phyloP scores from a whole-genome alignment of 1,140 invertebrate species.

The Chelonus insularis region DNA sequence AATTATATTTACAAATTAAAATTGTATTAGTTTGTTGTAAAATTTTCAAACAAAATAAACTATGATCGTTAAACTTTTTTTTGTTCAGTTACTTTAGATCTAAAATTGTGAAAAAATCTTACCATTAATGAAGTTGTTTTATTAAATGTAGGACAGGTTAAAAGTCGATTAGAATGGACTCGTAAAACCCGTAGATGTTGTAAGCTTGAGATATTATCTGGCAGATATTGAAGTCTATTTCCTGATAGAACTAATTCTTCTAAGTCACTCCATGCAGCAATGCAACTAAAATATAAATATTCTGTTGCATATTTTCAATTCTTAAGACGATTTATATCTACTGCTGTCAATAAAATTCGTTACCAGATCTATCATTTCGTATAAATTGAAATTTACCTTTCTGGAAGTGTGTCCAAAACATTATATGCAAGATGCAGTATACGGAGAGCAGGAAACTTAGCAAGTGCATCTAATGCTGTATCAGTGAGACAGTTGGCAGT shows the following conservation, averaged over 20 bases:
- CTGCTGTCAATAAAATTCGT: too few relatives aligned
- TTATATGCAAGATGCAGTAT: conserved; percentile 80
- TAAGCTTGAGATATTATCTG: conserved; percentile 73
- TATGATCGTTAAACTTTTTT: too few relatives aligned
- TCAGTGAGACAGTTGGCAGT: conserved; percentile 79
- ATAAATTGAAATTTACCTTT: conserved; percentile 57
- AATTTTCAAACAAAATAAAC: too few relatives aligned
- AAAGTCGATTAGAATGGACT: conserved; percentile 79
- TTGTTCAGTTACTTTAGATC: neutral
- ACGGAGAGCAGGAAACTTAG: conserved; percentile 68
- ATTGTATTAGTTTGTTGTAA: too few relatives aligned
- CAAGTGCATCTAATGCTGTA: conserved; percentile 69
- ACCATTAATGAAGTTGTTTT: conserved; percentile 73
- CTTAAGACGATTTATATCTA: neutral
- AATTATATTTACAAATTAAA: too few relatives aligned
- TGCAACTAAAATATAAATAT: conserved; percentile 59
- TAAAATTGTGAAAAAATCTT: conserved; percentile 24
- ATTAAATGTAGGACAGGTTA: conserved; percentile 74
- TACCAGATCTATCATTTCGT: too few relatives aligned
- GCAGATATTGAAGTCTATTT: conserved; percentile 76
- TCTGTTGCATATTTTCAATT: neutral
- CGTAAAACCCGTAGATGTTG: conserved; percentile 74
- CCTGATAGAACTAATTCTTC: conserved; percentile 83
- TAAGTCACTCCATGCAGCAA: conserved; percentile 74
- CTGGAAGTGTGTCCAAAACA: conserved; percentile 71